A percentile compares a stretch with the other conserved stretches of the same genome.
These are phyloP conservation scores for Drosophila nebulosa DNA, from an alignment of 1,140 invertebrate species.

Conservation along the genomic window DNA sequence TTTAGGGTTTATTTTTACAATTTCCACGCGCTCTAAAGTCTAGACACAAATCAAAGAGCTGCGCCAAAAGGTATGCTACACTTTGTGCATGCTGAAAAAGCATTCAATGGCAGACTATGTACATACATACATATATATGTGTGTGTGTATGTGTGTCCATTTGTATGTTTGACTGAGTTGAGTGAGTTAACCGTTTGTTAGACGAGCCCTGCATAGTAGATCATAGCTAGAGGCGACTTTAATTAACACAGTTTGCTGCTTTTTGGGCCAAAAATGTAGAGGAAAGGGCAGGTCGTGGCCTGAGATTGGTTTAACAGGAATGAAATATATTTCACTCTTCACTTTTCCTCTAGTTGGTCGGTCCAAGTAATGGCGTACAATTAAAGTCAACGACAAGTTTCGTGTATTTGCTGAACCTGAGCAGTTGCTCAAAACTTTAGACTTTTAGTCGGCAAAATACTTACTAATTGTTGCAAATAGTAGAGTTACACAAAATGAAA, in stretches of 20 bases:
- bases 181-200: background rate
- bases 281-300: background rate
- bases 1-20: constrained; percentile 10
- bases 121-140: background rate
- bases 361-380: constrained; percentile 13
- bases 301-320: constrained; percentile 15
- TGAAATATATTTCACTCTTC: background rate
- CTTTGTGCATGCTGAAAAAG: constrained; percentile 27
- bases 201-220: constrained; percentile 1
- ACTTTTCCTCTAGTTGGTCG: background rate
- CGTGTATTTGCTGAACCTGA: constrained; percentile 38
- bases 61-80: constrained; percentile 40
- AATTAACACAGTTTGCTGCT: constrained; percentile 32
- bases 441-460: background rate
- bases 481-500: constrained; percentile 32
- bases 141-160: background rate
- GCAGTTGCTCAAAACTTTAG: background rate
- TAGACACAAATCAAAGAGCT: constrained; percentile 71
- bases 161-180: background rate
- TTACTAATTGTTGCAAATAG: constrained; percentile 39
- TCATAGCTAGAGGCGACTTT: constrained; percentile 23
- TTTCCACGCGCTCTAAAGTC: constrained; percentile 45
- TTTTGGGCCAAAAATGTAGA: background rate
- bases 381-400: constrained; percentile 48
- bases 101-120: constrained; percentile 25